Evolutionary conservation across 2,888 invertebrate genomes (phyloP), one percentile per base, ranked within the genome.

Genomic region (Drosophila macrospina): DNA sequence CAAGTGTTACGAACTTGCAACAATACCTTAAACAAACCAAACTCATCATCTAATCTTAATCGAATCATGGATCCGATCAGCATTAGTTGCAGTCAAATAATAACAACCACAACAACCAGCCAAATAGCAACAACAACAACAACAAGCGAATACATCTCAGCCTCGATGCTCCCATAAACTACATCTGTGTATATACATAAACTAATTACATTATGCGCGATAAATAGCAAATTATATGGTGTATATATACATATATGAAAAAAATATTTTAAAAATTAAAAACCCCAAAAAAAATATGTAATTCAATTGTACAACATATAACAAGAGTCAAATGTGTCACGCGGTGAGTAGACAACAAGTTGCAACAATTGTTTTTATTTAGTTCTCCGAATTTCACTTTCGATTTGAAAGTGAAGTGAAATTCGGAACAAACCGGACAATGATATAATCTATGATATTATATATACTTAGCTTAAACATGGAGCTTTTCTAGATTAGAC

Each of bases 321-420:
- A 77, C 65, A 62, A 76, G 87, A 84, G 84, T 90, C 91, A 91
- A 91, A 87, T 85, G 85, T 91, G 92, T 91, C 91, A 91, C 91
- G 91, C 91, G 92, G 91, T 91, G 78, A 91, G 91, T 91, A 91
- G n/a, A 51, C 2, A 32, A 41, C 34, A 32, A 60, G 44, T 50
- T 36, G 4, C 47, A 16, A 39, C 16, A 42, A 42, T 11, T n/a
- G 16, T 39, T 10, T 10, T 28, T 39, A n/a, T 11, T 7, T 13
- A 26, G 5, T 10, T 26, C 1, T 51, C 37, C 50, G 11, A 37
- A 7, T 26, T 51, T 26, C 36, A 26, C 13, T 37, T 39, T 20
- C 11, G 10, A 5, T 41, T 20, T 11, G 5, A 16, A 20, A 6
- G 11, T 20, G 3, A 20, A 20, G 41, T 41, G 41, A 20, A 41